A percentile compares a stretch with the other conserved stretches of the same genome.
Conservation (phyloP, 2,888 invertebrate species). For the Ligdia adustata region DNA sequence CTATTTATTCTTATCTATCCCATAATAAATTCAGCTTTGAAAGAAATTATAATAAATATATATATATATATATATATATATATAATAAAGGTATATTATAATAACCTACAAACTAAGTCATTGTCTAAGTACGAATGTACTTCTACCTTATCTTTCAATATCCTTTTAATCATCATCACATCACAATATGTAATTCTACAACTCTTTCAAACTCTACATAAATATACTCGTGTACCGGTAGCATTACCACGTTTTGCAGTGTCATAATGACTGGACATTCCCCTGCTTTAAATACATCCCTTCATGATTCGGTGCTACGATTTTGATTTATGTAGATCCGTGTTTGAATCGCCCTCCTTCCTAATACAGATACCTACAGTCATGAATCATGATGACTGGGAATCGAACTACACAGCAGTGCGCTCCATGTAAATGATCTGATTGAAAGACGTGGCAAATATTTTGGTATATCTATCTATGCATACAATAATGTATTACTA, state of each 20-base stretch:
- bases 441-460: constrained; percentile 1
- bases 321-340: constrained; percentile 51
- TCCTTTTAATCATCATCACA: no score
- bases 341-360: constrained; percentile 44
- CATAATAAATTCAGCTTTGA: no score
- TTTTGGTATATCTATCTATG: background rate
- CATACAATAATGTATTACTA: background rate
- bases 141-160: no score
- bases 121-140: no score
- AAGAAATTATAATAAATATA: no score
- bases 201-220: constrained; percentile 3
- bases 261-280: constrained; percentile 49
- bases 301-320: constrained; percentile 34
- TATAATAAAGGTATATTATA: no score
- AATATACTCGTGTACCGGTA: constrained; percentile 3
- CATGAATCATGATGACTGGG: constrained; percentile 35
- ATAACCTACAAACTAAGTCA: background rate
- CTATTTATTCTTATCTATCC: no score
- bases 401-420: constrained; percentile 9
- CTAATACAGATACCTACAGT: constrained; percentile 38
- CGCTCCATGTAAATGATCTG: constrained; percentile 4
- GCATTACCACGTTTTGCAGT: constrained; percentile 38
- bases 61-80: no score
- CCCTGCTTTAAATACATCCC: constrained; percentile 46
- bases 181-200: no score